Percentiles rank a stretch among this genome's conserved stretches.
phyloP scores from a whole-genome alignment of 2,113 vertebrate genomes.

The Spermophilus dauricus region DNA sequence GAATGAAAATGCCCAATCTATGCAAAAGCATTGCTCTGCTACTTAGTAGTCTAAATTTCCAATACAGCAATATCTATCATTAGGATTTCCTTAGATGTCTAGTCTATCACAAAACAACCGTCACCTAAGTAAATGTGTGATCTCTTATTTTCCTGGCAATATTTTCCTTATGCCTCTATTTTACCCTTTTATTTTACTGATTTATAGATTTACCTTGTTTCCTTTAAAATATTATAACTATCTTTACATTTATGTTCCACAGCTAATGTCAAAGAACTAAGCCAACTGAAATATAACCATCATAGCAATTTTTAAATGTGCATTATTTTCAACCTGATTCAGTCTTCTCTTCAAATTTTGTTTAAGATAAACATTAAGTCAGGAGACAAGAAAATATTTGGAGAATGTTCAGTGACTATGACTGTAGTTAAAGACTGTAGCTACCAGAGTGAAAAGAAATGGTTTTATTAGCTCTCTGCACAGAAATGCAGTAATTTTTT shows the following conservation, averaged over 20 bases:
- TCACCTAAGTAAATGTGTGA: not conserved
- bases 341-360: constrained; percentile 43
- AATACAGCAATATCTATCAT: not conserved
- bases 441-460: not conserved
- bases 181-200: not conserved
- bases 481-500: not conserved
- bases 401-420: not conserved
- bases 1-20: not conserved
- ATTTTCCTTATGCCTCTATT: not conserved
- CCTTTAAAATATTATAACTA: not conserved
- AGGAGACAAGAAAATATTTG: not conserved
- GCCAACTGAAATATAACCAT: not conserved
- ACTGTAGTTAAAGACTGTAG: not conserved
- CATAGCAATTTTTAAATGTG: not conserved
- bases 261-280: constrained; percentile 13
- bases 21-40: not conserved
- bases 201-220: not conserved
- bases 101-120: not conserved
- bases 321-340: not conserved
- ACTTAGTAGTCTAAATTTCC: not conserved
- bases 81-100: not conserved
- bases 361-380: constrained; percentile 1
- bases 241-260: not conserved
- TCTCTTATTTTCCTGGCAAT: not conserved
- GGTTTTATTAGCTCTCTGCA: not conserved